phyloP scores from a whole-genome alignment of 2,797 vertebrate species.

The Hippopotamyrus pictus region DNA sequence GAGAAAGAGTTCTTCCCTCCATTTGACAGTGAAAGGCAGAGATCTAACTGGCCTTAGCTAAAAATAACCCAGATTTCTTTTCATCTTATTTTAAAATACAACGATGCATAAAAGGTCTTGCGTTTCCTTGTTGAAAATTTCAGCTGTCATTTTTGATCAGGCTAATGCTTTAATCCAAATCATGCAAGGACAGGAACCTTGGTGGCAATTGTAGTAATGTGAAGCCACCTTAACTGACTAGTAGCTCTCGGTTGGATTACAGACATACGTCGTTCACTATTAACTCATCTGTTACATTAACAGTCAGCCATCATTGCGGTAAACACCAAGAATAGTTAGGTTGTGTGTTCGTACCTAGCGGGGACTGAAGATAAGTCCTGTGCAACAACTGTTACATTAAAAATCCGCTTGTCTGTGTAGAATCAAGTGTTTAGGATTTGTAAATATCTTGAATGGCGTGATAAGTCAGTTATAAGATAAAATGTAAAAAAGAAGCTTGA shows the following conservation, averaged over 20 bases:
- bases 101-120: neutral
- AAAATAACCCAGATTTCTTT: neutral
- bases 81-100: slow-evolving; percentile 11
- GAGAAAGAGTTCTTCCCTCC: slow-evolving; percentile 6
- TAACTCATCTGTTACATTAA: neutral
- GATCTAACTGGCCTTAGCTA: neutral
- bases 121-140: neutral
- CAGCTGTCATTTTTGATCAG: neutral
- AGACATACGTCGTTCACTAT: neutral
- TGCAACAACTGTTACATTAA: neutral
- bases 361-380: neutral
- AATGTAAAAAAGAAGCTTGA: neutral
- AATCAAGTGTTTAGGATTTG: neutral
- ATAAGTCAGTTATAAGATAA: neutral
- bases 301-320: neutral
- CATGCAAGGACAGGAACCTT: neutral
- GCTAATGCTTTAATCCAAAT: neutral
- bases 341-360: neutral
- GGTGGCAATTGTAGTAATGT: neutral
- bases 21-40: slow-evolving; percentile 13
- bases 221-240: neutral
- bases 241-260: neutral
- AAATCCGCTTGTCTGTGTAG: neutral
- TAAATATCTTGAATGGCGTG: neutral
- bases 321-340: neutral